Base-by-base conservation (phyloP, 2,888 invertebrate species). In the Dolomedes plantarius region DNA sequence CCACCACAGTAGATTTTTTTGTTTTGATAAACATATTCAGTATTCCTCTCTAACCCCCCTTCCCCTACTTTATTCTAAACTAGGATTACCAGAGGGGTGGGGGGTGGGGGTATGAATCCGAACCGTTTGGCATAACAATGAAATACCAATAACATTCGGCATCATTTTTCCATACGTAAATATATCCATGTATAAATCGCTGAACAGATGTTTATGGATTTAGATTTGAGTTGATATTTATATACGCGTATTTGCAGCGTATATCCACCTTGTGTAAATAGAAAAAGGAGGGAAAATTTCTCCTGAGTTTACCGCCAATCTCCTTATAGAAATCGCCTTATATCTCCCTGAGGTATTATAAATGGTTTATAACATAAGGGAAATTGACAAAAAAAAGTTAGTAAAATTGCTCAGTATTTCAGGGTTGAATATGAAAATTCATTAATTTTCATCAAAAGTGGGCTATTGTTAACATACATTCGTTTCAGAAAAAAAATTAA, bases 11-110 rank as follows among this genome's bases (percentile, higher is more conserved):
- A 27, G 65, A 16, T 65, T 76, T 83, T 77, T 85, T 77, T 83
- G 72, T 85, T 85, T 85, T 85, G 77, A 73, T 85, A 85, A 85
- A 77, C 83, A 85, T 85, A 85, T 85, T 85, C 82, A 72, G 82
- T 76, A 76, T 83, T 76, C 76, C 72, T 19, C 46, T 36, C 74
- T 64, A 32, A 39, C 39, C 31, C 46, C 65, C 27, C 32, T 13
- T 23, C 23, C 32, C 56, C 23, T 56, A n/a, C 16, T 27, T 67
- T 67, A 41, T 75, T 82, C 65, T 82, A 71, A 82, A 76, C 82
- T 41, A 72, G 83, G 83, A 85, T 77, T 85, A 85, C 67, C 31
- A 39, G 67, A 16, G 67, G 13, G 13, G 69, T 27, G 27, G 27
- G 56, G 19, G n/a, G 36, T n/a, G 50, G 19, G 19, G 46, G 83